Percentiles rank a stretch among this genome's conserved stretches.
Conservation (phyloP, 2,113 vertebrate genomes). For the Diadophis punctatus region DNA sequence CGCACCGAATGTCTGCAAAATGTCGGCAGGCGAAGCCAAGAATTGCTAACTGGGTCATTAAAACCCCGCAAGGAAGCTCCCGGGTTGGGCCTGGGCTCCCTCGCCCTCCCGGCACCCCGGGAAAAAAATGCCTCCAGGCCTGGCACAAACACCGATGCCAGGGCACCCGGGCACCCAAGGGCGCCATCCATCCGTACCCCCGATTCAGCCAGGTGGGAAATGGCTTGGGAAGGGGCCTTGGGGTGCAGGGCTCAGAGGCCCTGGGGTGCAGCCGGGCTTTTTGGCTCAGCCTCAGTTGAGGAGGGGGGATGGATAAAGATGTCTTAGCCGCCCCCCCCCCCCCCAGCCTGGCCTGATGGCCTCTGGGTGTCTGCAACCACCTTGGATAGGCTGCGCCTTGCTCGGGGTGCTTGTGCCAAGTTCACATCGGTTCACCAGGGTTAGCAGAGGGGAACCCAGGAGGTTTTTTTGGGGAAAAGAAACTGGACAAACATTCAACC, state of each 20-base stretch:
- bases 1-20: constrained; percentile 81
- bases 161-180: no score
- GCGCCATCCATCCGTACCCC: no score
- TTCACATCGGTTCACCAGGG: not conserved
- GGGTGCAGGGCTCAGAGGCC: not conserved
- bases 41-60: constrained; percentile 85
- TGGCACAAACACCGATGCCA: not conserved
- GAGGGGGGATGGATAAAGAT: not conserved
- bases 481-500: no score
- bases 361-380: not conserved
- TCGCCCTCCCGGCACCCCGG: constrained; percentile 68
- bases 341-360: not conserved
- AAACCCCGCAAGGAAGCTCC: constrained; percentile 75
- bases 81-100: constrained; percentile 64
- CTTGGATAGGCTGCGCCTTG: not conserved
- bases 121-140: constrained; percentile 66
- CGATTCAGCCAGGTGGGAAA: no score
- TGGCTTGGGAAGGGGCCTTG: not conserved
- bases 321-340: fast-evolving
- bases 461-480: no score
- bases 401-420: not conserved
- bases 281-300: no score
- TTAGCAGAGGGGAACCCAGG: not conserved
- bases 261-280: no score
- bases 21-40: constrained; percentile 81